Evolutionary conservation across 2,888 invertebrate species (phyloP), one percentile per base, ranked within the genome.

Genomic region (Acholoe squamosa): DNA sequence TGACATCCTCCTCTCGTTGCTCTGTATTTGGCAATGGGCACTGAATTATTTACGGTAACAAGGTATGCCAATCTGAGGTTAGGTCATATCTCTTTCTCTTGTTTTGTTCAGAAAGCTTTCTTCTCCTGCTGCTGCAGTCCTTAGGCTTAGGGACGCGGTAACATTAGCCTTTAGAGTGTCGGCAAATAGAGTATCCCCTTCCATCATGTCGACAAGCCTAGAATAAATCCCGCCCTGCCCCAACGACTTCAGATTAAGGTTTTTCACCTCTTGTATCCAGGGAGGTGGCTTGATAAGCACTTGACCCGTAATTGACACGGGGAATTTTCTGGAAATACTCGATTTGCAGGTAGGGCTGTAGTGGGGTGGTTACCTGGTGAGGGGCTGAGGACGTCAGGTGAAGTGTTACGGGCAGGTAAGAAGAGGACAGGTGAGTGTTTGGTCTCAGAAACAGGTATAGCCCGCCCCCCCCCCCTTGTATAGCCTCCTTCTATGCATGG

Each of bases 241-340:
- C 28, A 71, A 71, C 71, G 71, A 71, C 25, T 71, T 71, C 71
- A 71, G 28, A 71, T 71, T 71, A 71, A 71, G 71, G 71, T 71
- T 71, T 71, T 71, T 71, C 71, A 71, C 14, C 71, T 14, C n/a
- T 28, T n/a, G 71, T 71, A 71, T 28, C 71, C 71, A 71, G 28
- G 28, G 71, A 28, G 25, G 25, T 14, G 14, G 28, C 25, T 28
- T 71, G 25, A 71, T 25, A 25, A 22, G 28, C 28, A 14, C 71
- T 71, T 71, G 71, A 71, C 71, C 71, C 31, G 71, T 71, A 71
- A 71, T 71, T 71, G 71, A 71, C 71, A 71, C 71, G 25, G 71
- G 71, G 71, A 71, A 71, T 71, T 71, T 71, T 71, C 71, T 71
- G 71, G 71, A 71, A 71, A 71, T 25, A 71, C 71, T 71, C 71